Evolutionary conservation across 1,140 invertebrate genomes (phyloP).

Genomic region (Drosophila simulans): DNA sequence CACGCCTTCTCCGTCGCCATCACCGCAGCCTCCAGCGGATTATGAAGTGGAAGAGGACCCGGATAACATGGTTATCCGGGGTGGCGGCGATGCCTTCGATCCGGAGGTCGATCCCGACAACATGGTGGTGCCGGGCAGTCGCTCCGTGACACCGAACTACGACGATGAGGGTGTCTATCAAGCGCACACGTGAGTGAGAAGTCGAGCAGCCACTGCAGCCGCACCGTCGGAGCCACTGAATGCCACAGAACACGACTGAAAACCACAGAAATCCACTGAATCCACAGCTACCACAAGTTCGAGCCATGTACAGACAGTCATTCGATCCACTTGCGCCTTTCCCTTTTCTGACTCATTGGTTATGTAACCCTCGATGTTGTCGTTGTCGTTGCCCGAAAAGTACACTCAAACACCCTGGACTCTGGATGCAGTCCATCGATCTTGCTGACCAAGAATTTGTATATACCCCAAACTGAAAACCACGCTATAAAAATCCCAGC

Average conservation of each 20-base stretch:
- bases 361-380: constrained; percentile 67
- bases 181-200: constrained; percentile 84
- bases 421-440: constrained; percentile 30
- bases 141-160: constrained; percentile 75
- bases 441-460: constrained; percentile 78
- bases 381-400: constrained; percentile 45
- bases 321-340: constrained; percentile 39
- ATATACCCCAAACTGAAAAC: constrained; percentile 40
- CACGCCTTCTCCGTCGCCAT: constrained; percentile 72
- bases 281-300: constrained; percentile 44
- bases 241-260: constrained; percentile 33
- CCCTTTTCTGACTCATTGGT: constrained; percentile 53
- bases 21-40: constrained; percentile 74
- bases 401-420: constrained; percentile 22
- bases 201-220: constrained; percentile 12
- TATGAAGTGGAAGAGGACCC: constrained; percentile 83
- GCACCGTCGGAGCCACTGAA: constrained; percentile 37
- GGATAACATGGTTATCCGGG: constrained; percentile 81
- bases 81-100: constrained; percentile 69
- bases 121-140: constrained; percentile 81
- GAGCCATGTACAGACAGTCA: constrained; percentile 76
- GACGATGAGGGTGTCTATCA: constrained; percentile 77
- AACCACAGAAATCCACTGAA: constrained; percentile 35
- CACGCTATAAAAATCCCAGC: not conserved
- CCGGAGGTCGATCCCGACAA: constrained; percentile 80